A percentile compares a stretch with the other conserved stretches of the same genome.
phyloP scores from a whole-genome alignment of 1,140 invertebrate species.

The Leptinotarsa lineolata region DNA sequence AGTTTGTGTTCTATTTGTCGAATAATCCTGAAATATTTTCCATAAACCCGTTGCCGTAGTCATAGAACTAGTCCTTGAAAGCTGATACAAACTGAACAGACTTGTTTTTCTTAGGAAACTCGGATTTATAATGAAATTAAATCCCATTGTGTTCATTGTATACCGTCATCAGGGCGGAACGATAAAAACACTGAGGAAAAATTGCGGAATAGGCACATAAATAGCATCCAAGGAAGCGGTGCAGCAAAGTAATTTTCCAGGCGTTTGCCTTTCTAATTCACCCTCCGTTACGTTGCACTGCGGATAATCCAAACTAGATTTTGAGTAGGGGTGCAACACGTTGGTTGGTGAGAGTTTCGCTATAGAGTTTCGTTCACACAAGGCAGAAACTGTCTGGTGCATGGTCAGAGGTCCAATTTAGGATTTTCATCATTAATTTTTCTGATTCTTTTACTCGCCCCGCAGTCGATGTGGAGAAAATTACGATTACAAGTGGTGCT shows the following conservation, averaged over 20 bases:
- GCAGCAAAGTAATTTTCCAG: conserved; percentile 21
- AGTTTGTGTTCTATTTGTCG: too few species aligned
- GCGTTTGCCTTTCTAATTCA: conserved; percentile 10
- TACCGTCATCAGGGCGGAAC: conserved; percentile 1
- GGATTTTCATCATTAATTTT: too few species aligned
- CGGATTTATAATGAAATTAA: not conserved
- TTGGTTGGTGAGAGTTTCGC: not conserved
- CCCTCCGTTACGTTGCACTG: conserved; percentile 1
- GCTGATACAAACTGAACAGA: too few species aligned
- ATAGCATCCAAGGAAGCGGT: conserved; percentile 19
- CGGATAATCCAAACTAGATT: conserved; percentile 10
- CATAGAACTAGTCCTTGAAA: too few species aligned
- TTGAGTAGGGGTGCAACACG: not conserved
- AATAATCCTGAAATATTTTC: too few species aligned
- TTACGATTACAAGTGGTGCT: too few species aligned
- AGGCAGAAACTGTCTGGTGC: too few species aligned
- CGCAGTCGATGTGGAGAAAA: too few species aligned
- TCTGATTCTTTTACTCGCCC: too few species aligned
- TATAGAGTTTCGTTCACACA: not conserved
- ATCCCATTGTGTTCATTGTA: not conserved
- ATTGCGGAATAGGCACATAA: conserved; percentile 4
- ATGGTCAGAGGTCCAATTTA: too few species aligned
- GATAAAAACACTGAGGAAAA: conserved; percentile 7
- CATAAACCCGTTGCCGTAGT: too few species aligned
- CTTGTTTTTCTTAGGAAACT: too few species aligned